Base-by-base conservation (phyloP, 2,113 vertebrate genomes). In the Amblyopsis rosae region DNA sequence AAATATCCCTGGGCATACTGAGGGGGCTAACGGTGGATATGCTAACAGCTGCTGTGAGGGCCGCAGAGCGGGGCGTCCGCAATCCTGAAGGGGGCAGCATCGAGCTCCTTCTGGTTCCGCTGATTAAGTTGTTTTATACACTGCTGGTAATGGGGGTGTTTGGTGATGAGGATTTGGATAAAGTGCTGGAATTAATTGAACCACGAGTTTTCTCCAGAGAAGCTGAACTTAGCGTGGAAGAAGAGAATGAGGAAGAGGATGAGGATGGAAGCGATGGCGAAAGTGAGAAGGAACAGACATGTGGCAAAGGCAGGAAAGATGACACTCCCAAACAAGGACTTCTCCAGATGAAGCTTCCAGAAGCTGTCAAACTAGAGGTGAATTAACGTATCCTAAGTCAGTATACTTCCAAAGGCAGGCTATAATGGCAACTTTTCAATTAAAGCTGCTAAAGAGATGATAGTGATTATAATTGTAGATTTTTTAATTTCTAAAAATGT, bases 301-400 rank as follows among this genome's bases (percentile, higher is more conserved):
- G 83, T 0, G 80, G 83, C 35, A 85, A 84, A 67, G 62, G 13
- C 67, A 90, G 74, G 85, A 82, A 64, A 6, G 80, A 77, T 0
- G 77, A 85, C 59, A 72, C 83, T 8, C 90, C 90, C 54, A 90
- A 94, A 80, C 91, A 93, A 85, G 96, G 94, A 59, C 93, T 98
- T 66, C 94, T 98, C 80, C 94, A 96, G 65, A 97, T 98, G 95
- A 96, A 96, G 69, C 94, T 98, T 80, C 95, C 96, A 2, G 96
- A 98, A 82, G 93, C 95, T 32, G 96, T 98, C 67, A 96, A 98
- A 85, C 85, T 97, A 70, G 95, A 98, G 95, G 96, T 97, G 64
- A 75, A 65, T 8, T 2, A 45, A 0, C 13, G 35, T 4, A 59
- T 49, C 15, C 63, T 41, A 26, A 1, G 12, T 68, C 54, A n/a